Conservation (phyloP, 2,113 vertebrate species). For the Labeo rohita region DNA sequence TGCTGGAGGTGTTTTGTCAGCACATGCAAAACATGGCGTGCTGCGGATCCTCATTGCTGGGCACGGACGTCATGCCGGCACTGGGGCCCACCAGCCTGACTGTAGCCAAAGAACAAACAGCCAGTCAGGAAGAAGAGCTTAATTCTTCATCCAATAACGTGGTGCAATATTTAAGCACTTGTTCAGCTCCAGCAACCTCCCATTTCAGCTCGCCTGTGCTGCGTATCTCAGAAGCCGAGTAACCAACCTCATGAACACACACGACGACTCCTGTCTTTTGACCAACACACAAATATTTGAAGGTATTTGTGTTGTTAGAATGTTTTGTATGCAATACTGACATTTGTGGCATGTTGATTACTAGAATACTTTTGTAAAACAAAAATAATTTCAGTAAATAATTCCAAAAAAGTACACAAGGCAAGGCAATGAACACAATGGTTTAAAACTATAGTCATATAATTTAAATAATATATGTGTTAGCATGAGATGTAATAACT, state of each 20-base stretch:
- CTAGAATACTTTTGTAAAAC: background rate
- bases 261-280: background rate
- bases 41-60: conserved; percentile 67
- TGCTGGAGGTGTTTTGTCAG: conserved; percentile 80
- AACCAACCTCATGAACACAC: conserved; percentile 20
- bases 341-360: background rate
- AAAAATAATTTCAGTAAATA: too few relatives aligned
- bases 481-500: background rate
- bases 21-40: conserved; percentile 81
- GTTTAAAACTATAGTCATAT: background rate
- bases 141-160: conserved; percentile 66
- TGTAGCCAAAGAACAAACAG: conserved; percentile 48
- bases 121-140: conserved; percentile 66
- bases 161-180: conserved; percentile 64
- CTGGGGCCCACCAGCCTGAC: conserved; percentile 70
- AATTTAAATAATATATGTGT: background rate
- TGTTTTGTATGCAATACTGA: background rate
- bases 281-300: background rate
- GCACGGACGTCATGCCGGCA: conserved; percentile 65
- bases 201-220: conserved; percentile 79
- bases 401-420: background rate
- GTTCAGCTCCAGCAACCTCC: conserved; percentile 55
- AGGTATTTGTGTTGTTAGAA: background rate
- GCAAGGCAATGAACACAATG: background rate
- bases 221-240: conserved; percentile 72